Evolutionary conservation across 2,797 vertebrate genomes (phyloP), one percentile per base, ranked within the genome.

Genomic region (Darevskia nairensis): DNA sequence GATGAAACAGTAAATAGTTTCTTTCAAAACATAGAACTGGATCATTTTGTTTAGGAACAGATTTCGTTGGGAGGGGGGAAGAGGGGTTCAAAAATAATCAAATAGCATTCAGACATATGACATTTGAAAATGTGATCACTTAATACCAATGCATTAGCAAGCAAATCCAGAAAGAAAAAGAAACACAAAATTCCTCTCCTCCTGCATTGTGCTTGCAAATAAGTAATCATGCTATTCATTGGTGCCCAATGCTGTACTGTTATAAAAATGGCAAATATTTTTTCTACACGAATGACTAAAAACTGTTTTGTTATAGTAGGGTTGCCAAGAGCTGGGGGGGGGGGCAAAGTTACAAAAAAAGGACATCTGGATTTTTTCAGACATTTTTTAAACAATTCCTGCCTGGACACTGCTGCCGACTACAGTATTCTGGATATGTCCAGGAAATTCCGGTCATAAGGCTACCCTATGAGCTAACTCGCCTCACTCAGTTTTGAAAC

Each of bases 1-100:
- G 95, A 95, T 96, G 92, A 94, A 95, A 87, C 95, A 87, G 89
- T 95, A 94, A 92, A 94, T 91, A 93, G 87, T 90, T 86, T 86
- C 80, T 90, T 96, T 95, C 94, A 93, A 97, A 97, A 97, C 94
- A 95, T 95, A 95, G 92, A 92, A 87, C 94, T 96, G 96, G 95
- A 95, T 96, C 90, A 94, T 95, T 96, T 94, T 94, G 89, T 95
- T 96, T 96, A 96, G 95, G 92, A 97, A 89, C 94, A 94, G 95
- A 96, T 97, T 97, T 96, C 92, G 29, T 21, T 50, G 11, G 59
- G 50, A 39, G 50, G 59, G 93, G 95, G 97, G 39, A 97, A 94
- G 35, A 29, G 3, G 74, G 35, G 27, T 96, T 91, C 96, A 35
- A 83, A 83, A 96, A 96, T 96, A 97, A 97, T 97, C 96, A 96